These are phyloP conservation scores for Felis catus DNA, from an alignment of 2,113 vertebrate species.

Conservation along the genomic window DNA sequence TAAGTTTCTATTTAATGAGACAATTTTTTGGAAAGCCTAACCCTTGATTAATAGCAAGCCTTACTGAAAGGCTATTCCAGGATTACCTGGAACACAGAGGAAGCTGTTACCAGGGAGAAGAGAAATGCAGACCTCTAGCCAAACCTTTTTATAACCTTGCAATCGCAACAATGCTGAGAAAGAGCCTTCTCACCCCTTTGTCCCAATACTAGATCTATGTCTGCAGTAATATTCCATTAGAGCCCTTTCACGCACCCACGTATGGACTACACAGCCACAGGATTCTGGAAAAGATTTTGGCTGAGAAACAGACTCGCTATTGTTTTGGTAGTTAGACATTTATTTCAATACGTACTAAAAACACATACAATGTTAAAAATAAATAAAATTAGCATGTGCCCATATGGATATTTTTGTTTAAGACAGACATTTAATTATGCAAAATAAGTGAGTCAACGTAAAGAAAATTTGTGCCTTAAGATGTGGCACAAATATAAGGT, in stretches of 20 bases:
- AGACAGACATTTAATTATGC: neutral
- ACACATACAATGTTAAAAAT: neutral
- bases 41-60: neutral
- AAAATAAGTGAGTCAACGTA: neutral
- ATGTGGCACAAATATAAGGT: neutral
- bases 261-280: neutral
- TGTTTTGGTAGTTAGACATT: neutral
- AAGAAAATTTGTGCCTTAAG: slow-evolving; percentile 16
- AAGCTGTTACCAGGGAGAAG: neutral
- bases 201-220: neutral
- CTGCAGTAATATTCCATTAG: neutral
- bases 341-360: neutral
- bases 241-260: neutral
- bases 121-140: neutral
- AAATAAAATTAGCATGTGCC: neutral
- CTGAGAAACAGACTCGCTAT: neutral
- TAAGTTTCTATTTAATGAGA: slow-evolving; percentile 2
- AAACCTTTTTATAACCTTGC: neutral
- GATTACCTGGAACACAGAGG: neutral
- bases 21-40: neutral
- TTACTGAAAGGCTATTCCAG: neutral
- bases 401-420: neutral
- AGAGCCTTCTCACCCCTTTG: neutral
- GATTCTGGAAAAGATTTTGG: neutral
- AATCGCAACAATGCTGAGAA: neutral